phyloP scores from a whole-genome alignment of 2,888 invertebrate species.

The Fissipunctia ypsillon region DNA sequence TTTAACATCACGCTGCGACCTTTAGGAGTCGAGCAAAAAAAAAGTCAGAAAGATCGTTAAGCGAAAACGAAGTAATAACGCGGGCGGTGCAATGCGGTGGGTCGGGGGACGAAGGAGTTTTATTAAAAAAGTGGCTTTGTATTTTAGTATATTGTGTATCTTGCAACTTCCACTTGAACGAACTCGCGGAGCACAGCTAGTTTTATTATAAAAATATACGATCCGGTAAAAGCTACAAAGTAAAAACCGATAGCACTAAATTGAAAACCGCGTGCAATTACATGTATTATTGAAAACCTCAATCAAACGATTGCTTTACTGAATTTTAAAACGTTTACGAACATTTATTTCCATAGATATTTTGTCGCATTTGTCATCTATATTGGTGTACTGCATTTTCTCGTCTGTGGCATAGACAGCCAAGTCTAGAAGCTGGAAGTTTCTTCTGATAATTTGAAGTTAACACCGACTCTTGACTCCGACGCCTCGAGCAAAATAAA shows the following conservation, averaged over 20 bases:
- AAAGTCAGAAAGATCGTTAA: too few species aligned
- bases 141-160: too few species aligned
- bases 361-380: background rate
- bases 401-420: constrained; percentile 10
- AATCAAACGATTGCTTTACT: constrained; percentile 28
- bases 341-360: background rate
- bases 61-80: too few species aligned
- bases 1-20: too few species aligned
- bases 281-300: constrained; percentile 44
- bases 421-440: constrained; percentile 23
- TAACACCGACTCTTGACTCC: constrained; percentile 47
- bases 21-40: too few species aligned
- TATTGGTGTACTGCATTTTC: constrained; percentile 9
- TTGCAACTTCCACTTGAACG: too few species aligned
- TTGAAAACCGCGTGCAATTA: constrained; percentile 31
- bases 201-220: constrained; percentile 2
- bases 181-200: too few species aligned
- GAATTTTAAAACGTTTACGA: constrained; percentile 19
- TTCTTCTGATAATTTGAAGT: constrained; percentile 65
- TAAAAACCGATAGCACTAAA: constrained; percentile 24
- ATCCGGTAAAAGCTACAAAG: background rate
- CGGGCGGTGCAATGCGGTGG: too few species aligned
- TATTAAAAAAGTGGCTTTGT: too few species aligned
- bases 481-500: constrained; percentile 42
- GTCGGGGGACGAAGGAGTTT: too few species aligned